Evolutionary conservation across 2,888 invertebrate genomes (phyloP).

Genomic region (Phrixothrix hirtus): DNA sequence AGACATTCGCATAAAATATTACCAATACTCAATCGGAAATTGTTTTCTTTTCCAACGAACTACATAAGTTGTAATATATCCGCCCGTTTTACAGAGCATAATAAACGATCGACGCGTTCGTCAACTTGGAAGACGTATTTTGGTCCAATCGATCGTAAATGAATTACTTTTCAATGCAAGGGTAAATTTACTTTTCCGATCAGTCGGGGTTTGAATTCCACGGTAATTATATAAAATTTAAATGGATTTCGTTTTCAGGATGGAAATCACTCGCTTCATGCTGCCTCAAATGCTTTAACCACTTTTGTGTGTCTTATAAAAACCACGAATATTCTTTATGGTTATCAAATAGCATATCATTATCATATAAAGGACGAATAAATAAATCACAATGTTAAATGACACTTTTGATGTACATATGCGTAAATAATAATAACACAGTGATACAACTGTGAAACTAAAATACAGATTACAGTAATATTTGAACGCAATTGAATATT

Average conservation of each 20-base stretch:
- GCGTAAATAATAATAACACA: too few species aligned
- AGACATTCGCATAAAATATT: constrained; percentile 34
- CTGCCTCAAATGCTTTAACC: constrained; percentile 7
- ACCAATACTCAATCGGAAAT: constrained; percentile 37
- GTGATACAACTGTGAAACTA: too few species aligned
- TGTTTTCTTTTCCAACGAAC: constrained; percentile 36
- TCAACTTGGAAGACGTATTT: constrained; percentile 28
- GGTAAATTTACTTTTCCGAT: constrained; percentile 46
- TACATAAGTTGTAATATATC: constrained; percentile 37
- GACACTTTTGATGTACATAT: too few species aligned
- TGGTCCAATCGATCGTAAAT: constrained; percentile 38
- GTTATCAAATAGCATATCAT: background rate
- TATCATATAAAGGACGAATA: background rate
- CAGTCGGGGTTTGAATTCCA: constrained; percentile 39
- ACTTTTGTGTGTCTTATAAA: background rate
- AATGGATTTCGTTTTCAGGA: constrained; percentile 38
- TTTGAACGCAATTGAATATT: too few species aligned
- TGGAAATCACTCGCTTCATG: constrained; percentile 31
- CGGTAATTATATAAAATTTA: constrained; percentile 43
- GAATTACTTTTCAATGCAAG: constrained; percentile 42
- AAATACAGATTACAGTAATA: too few species aligned
- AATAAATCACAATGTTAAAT: too few species aligned
- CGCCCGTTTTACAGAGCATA: constrained; percentile 34
- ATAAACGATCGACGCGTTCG: constrained; percentile 35
- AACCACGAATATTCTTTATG: background rate